Percentiles rank a stretch among this genome's conserved stretches.
Conservation (phyloP, 2,797 vertebrate species). For the Delichon dasypus region DNA sequence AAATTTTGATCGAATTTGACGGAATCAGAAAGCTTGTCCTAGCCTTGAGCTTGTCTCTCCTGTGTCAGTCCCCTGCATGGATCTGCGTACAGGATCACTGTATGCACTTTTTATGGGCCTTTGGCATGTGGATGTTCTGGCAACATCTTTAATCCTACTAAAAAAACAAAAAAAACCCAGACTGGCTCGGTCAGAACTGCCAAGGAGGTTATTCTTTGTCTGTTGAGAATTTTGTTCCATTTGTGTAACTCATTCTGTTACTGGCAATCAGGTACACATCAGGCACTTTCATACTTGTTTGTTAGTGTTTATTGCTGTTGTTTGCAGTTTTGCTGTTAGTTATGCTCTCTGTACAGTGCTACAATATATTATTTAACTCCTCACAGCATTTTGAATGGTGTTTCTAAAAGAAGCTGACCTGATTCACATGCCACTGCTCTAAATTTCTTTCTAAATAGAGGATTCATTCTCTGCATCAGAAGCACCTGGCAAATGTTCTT, state of each 20-base stretch:
- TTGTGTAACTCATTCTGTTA: neutral
- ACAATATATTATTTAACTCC: neutral
- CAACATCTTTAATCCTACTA: neutral
- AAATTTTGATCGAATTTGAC: neutral
- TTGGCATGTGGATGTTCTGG: neutral
- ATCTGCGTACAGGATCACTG: neutral
- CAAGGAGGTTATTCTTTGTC: neutral
- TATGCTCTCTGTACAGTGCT: neutral
- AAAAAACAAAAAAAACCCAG: neutral
- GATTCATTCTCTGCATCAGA: conserved; percentile 49
- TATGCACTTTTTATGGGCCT: neutral
- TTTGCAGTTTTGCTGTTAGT: neutral
- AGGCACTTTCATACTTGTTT: neutral
- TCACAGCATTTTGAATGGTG: neutral
- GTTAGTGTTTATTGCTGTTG: neutral
- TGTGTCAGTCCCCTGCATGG: fast-evolving
- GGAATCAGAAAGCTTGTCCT: neutral
- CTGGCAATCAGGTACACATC: neutral
- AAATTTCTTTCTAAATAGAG: conserved; percentile 21
- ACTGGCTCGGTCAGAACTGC: neutral
- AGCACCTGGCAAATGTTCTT: neutral
- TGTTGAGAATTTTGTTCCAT: neutral
- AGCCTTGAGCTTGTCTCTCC: neutral
- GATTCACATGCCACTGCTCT: neutral
- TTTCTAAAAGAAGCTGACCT: neutral